phyloP scores from a whole-genome alignment of 2,888 invertebrate species.

The Encarsia formosa region DNA sequence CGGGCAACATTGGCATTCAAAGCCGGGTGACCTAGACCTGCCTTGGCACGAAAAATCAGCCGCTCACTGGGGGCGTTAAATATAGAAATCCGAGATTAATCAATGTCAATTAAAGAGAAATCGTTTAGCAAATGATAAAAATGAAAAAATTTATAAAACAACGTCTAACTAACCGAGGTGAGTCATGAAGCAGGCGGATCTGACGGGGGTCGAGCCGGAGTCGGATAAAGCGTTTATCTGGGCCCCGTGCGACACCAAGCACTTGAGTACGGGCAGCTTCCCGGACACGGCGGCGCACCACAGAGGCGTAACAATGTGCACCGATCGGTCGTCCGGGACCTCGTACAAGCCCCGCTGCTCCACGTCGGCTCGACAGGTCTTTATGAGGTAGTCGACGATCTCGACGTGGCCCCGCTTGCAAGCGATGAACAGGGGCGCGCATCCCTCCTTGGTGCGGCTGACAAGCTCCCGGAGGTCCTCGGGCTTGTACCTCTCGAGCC shows the following conservation, averaged over 20 bases:
- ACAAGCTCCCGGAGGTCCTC: slow-evolving; percentile 66
- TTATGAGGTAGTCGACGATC: slow-evolving; percentile 80
- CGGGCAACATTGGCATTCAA: slow-evolving; percentile 32
- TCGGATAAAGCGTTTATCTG: slow-evolving; percentile 84
- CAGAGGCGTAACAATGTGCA: slow-evolving; percentile 80
- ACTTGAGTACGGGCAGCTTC: slow-evolving; percentile 70
- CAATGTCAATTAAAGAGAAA: slow-evolving; percentile 24
- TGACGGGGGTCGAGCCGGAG: slow-evolving; percentile 82
- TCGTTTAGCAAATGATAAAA: slow-evolving; percentile 1
- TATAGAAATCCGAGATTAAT: slow-evolving; percentile 8
- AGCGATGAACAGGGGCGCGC: slow-evolving; percentile 77
- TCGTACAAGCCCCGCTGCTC: slow-evolving; percentile 84
- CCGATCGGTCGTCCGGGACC: slow-evolving; percentile 75
- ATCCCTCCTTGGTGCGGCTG: slow-evolving; percentile 67
- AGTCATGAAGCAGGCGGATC: slow-evolving; percentile 91
- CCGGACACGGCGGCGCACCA: slow-evolving; percentile 92
- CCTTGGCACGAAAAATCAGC: slow-evolving; percentile 28
- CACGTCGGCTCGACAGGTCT: slow-evolving; percentile 75
- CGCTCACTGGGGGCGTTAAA: too few species aligned
- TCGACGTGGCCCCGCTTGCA: slow-evolving; percentile 76
- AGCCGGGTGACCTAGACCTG: slow-evolving; percentile 38
- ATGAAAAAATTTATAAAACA: neutral
- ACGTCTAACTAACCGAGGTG: slow-evolving; percentile 65
- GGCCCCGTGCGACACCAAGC: slow-evolving; percentile 74
- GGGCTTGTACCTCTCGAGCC: slow-evolving; percentile 58